Conservation (phyloP, 2,888 invertebrate genomes). For the Prenolepis imparis region DNA sequence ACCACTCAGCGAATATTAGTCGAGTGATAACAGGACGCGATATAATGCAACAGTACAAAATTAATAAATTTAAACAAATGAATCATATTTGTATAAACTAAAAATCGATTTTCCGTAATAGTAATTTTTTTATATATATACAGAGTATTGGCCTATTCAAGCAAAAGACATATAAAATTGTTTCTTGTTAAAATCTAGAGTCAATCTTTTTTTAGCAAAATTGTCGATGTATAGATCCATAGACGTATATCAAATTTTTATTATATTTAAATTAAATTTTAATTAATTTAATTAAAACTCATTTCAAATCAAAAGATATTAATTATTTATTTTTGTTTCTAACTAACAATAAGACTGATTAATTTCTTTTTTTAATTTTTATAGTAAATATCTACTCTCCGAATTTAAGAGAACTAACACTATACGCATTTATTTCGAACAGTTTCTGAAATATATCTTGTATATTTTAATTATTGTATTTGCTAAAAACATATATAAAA, state of each 20-base stretch:
- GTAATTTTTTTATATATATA: background rate
- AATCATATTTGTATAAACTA: background rate
- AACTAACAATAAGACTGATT: background rate
- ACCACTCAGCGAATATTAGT: conserved; percentile 3
- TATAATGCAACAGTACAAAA: background rate
- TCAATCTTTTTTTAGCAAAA: background rate
- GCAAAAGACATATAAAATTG: background rate
- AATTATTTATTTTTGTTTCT: background rate
- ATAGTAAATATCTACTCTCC: background rate
- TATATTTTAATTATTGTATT: background rate
- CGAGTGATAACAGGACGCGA: background rate
- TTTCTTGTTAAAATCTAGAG: background rate
- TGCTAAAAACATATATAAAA: background rate
- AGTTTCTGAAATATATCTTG: background rate
- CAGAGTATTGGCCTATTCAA: background rate
- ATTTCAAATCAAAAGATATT: background rate
- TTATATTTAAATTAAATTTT: background rate
- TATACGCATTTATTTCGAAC: background rate
- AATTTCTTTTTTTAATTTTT: background rate
- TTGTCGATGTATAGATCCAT: background rate
- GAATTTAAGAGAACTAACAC: conserved; percentile 1
- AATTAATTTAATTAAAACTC: background rate
- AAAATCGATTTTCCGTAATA: background rate
- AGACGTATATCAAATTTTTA: background rate
- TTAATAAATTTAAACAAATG: background rate